Evolutionary conservation across 2,797 vertebrate genomes (phyloP), one percentile per base, ranked within the genome.

Genomic region (Crenichthys baileyi): DNA sequence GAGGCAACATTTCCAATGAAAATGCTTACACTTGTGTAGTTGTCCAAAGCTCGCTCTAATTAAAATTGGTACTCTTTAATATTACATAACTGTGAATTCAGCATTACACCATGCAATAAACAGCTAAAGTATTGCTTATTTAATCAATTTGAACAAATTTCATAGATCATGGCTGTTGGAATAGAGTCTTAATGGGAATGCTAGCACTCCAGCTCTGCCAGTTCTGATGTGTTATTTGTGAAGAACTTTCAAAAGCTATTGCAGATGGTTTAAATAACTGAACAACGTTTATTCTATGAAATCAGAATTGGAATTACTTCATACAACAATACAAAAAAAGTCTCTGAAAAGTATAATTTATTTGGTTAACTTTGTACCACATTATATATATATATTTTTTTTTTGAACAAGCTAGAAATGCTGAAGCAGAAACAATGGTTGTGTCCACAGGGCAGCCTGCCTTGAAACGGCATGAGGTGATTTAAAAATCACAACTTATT

Each of bases 381-480:
- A n/a, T n/a, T n/a, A n/a, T n/a, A n/a, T n/a, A n/a, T n/a, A 56
- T n/a, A 0, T 53, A 16, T 72, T 12, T 18, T 56, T 79, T 91
- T 79, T 92, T 78, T 65, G 56, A 76, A 77, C 22, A 50, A 72
- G 70, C 73, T 84, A 82, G 78, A 91, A 90, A 90, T 77, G 71
- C 70, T 1, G 31, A 53, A 79, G 50, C 51, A 68, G 26, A 16
- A 41, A 55, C 24, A 56, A 22, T 70, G 46, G 78, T 65, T 48
- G 63, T 78, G 79, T 85, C 76, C 70, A 79, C 29, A 39, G 48
- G 60, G 31, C 36, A 71, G 46, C 65, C 76, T 75, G 67, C 46
- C 53, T 70, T 44, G 31, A 76, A 58, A 76, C 58, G 53, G 41
- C 31, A 61, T 72, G 2, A 31, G 70, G 51, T 50, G 15, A 20